Percentiles rank a stretch among this genome's conserved stretches.
Conservation (phyloP, 2,113 vertebrate genomes). For the Anarrhichthys ocellatus region DNA sequence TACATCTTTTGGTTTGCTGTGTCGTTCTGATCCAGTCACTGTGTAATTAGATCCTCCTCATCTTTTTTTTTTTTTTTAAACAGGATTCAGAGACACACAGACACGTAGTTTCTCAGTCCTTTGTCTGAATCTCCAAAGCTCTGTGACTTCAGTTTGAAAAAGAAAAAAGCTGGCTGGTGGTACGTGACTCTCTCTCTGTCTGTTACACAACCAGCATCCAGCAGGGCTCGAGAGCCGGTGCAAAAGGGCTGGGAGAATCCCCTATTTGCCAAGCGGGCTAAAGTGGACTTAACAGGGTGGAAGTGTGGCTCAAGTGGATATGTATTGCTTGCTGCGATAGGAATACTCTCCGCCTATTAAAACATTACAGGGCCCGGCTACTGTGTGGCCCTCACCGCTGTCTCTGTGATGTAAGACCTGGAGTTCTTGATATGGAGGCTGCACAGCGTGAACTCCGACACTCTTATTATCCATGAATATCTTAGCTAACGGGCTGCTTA, state of each 20-base stretch:
- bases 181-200: slow-evolving; percentile 41
- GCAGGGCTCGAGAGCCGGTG: slow-evolving; percentile 30
- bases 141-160: slow-evolving; percentile 37
- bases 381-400: not conserved
- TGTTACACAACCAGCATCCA: slow-evolving; percentile 68
- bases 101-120: slow-evolving; percentile 42
- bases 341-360: slow-evolving; percentile 45
- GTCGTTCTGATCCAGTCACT: slow-evolving; percentile 31
- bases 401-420: slow-evolving; percentile 31
- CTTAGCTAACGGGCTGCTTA: not conserved
- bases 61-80: slow-evolving; percentile 19
- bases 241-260: slow-evolving; percentile 61
- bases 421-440: slow-evolving; percentile 9
- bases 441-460: not conserved
- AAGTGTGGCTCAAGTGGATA: slow-evolving; percentile 65
- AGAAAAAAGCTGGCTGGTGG: slow-evolving; percentile 39
- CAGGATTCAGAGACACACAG: slow-evolving; percentile 51
- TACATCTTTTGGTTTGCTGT: slow-evolving; percentile 31
- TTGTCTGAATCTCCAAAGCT: slow-evolving; percentile 60
- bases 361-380: slow-evolving; percentile 25
- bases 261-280: slow-evolving; percentile 59
- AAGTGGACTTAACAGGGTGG: slow-evolving; percentile 65
- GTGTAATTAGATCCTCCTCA: slow-evolving; percentile 47
- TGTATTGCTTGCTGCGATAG: slow-evolving; percentile 48
- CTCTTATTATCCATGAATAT: slow-evolving; percentile 21